Percentiles rank a stretch among this genome's conserved stretches.
These are phyloP conservation scores for human (Homo sapiens) DNA, from an alignment of 2,113 vertebrate species.

Conservation along the genomic window DNA sequence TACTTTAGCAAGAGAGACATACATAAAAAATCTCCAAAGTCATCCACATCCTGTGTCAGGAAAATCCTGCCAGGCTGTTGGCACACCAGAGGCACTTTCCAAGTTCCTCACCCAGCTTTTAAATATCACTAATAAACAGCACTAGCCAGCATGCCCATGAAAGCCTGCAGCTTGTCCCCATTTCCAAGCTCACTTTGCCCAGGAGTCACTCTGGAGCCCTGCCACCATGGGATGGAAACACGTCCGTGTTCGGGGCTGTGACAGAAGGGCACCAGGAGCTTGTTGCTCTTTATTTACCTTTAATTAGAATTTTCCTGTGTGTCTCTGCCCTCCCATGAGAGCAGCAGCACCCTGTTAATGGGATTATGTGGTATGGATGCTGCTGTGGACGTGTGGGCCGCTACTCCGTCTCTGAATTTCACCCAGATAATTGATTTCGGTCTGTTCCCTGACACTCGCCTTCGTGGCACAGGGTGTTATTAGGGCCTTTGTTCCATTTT, in stretches of 20 bases:
- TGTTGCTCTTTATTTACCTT: conserved; percentile 82
- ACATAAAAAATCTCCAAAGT: background rate
- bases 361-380: conserved; percentile 81
- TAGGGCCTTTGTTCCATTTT: conserved; percentile 85
- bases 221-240: background rate
- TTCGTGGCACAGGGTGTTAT: conserved; percentile 80
- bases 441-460: conserved; percentile 83
- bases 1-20: background rate
- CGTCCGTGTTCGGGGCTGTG: background rate
- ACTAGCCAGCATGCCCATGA: background rate
- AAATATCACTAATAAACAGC: background rate
- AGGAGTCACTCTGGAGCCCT: background rate
- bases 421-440: conserved; percentile 87
- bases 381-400: conserved; percentile 29
- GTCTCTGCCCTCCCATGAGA: conserved; percentile 64
- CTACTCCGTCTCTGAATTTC: conserved; percentile 78
- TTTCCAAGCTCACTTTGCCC: background rate
- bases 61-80: background rate
- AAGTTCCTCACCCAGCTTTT: background rate
- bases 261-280: conserved; percentile 46
- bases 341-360: conserved; percentile 76
- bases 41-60: background rate
- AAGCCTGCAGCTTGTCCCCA: fast-evolving
- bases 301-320: conserved; percentile 81
- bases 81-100: background rate